Conservation (phyloP, 2,888 invertebrate genomes). For the Rhogogaster chlorosoma region DNA sequence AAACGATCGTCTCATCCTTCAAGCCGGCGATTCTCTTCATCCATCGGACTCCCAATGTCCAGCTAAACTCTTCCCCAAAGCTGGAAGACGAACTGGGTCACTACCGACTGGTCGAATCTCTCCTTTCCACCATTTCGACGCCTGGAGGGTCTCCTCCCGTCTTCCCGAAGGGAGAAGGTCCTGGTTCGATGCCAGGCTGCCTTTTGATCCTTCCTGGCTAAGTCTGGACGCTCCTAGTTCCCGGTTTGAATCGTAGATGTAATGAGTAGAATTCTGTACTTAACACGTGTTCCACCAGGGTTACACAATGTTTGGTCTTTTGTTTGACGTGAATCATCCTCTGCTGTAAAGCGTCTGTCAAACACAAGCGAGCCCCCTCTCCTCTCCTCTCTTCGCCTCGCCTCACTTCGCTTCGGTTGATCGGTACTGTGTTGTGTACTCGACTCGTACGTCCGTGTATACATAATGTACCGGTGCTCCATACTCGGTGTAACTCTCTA, state of each 20-base stretch:
- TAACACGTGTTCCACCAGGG: constrained; percentile 69
- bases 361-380: constrained; percentile 39
- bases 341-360: constrained; percentile 58
- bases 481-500: constrained; percentile 37
- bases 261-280: constrained; percentile 56
- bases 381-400: not conserved
- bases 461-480: constrained; percentile 55
- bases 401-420: not conserved
- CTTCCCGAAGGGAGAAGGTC: constrained; percentile 38
- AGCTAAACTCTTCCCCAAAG: too few relatives aligned
- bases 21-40: not conserved
- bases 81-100: constrained; percentile 74
- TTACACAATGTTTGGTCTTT: constrained; percentile 71
- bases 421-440: constrained; percentile 34
- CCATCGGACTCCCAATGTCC: too few relatives aligned
- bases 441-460: constrained; percentile 51
- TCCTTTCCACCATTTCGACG: constrained; percentile 55
- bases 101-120: constrained; percentile 68
- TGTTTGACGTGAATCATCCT: constrained; percentile 75
- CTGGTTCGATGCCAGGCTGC: not conserved
- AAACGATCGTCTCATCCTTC: not conserved
- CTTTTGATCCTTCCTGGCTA: too few relatives aligned
- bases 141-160: constrained; percentile 55
- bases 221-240: too few relatives aligned
- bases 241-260: too few relatives aligned